These are phyloP conservation scores for Blastobasis lacticolella DNA, from an alignment of 2,888 invertebrate species.

Conservation along the genomic window DNA sequence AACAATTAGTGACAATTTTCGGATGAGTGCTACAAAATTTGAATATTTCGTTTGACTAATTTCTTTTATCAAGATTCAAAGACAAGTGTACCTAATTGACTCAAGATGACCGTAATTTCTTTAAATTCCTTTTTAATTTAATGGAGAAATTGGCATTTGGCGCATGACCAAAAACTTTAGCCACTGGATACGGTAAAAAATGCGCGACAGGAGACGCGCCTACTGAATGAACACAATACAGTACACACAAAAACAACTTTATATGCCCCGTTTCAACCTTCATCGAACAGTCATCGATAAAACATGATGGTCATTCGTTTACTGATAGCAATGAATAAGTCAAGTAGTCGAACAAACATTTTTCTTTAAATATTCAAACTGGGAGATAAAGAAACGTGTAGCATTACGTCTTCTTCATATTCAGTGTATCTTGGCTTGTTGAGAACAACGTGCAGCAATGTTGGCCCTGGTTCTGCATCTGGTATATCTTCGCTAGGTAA, in stretches of 20 bases:
- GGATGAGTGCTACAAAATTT: too few species aligned
- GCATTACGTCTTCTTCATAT: conserved; percentile 32
- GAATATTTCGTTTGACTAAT: neutral
- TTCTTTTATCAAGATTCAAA: neutral
- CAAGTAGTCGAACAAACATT: too few species aligned
- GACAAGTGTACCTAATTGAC: neutral
- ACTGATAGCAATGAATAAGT: too few species aligned
- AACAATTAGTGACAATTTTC: conserved; percentile 2
- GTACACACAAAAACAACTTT: too few species aligned
- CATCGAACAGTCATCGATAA: too few species aligned
- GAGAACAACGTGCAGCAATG: conserved; percentile 45
- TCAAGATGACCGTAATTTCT: neutral
- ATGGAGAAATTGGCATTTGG: neutral
- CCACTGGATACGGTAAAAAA: too few species aligned
- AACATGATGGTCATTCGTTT: too few species aligned
- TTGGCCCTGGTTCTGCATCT: conserved; percentile 34
- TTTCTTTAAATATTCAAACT: too few species aligned
- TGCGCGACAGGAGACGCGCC: too few species aligned
- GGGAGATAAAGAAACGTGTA: neutral
- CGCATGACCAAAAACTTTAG: too few species aligned
- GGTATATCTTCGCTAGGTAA: conserved; percentile 15
- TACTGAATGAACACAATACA: too few species aligned
- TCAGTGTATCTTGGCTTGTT: conserved; percentile 28
- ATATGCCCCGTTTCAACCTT: too few species aligned
- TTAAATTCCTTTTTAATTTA: neutral